Conservation (phyloP, 2,113 vertebrate genomes). For the Narcine bancroftii region DNA sequence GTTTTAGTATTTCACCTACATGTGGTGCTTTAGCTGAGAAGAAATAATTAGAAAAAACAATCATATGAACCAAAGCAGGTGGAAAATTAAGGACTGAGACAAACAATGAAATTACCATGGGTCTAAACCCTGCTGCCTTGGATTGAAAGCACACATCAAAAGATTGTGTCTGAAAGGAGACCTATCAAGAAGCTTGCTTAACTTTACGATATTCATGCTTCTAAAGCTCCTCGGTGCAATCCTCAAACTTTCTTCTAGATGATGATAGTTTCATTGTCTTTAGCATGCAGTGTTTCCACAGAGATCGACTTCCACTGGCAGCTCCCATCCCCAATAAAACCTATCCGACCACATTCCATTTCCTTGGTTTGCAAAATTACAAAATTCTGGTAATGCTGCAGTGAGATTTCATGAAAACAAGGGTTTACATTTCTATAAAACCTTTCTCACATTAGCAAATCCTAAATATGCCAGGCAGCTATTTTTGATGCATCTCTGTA, state of each 20-base stretch:
- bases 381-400: not conserved
- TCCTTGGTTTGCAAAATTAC: not conserved
- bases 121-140: not conserved
- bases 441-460: not conserved
- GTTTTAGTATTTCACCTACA: not conserved
- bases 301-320: not conserved
- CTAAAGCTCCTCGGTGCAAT: not conserved
- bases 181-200: not conserved
- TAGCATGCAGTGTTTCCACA: not conserved
- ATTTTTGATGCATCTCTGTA: too few relatives aligned
- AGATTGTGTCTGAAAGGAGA: not conserved
- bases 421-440: not conserved
- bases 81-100: not conserved
- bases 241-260: not conserved
- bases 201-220: not conserved
- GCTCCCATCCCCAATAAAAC: not conserved
- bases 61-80: not conserved
- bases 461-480: not conserved
- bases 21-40: not conserved
- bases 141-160: not conserved
- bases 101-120: not conserved
- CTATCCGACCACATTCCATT: not conserved
- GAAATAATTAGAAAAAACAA: not conserved
- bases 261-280: not conserved
- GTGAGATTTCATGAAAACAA: not conserved